These are phyloP conservation scores for Drosophila subsilvestris DNA, from an alignment of 2,888 invertebrate species.

Conservation along the genomic window DNA sequence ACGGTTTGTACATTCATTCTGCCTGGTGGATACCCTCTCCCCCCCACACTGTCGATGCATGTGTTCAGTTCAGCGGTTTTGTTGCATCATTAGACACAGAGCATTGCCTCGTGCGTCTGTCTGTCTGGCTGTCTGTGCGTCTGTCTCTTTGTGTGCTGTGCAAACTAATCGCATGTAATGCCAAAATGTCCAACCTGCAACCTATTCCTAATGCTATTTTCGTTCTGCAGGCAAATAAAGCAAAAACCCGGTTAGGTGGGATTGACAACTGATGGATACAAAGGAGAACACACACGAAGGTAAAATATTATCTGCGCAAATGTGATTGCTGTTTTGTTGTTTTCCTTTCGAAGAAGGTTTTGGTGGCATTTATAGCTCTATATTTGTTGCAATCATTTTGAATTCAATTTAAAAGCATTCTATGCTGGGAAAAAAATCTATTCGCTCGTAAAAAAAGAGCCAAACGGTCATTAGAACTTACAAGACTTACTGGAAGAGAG, in stretches of 20 bases:
- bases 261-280: neutral
- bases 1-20: conserved; percentile 2
- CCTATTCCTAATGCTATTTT: conserved; percentile 8
- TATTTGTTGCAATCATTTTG: too few species aligned
- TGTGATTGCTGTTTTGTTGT: too few species aligned
- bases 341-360: too few species aligned
- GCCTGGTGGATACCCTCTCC: conserved; percentile 15
- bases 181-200: neutral
- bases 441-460: too few species aligned
- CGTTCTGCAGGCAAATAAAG: conserved; percentile 18
- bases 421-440: too few species aligned
- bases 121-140: neutral
- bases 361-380: too few species aligned
- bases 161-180: conserved; percentile 23
- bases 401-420: too few species aligned
- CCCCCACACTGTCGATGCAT: neutral
- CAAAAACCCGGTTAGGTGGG: neutral
- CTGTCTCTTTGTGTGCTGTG: conserved; percentile 13
- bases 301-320: too few species aligned
- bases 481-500: too few species aligned
- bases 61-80: conserved; percentile 2
- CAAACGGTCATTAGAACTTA: too few species aligned
- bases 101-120: conserved; percentile 18
- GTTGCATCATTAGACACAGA: conserved; percentile 41
- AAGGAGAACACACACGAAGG: neutral